phyloP scores from a whole-genome alignment of 2,797 vertebrate genomes.

The Paedocypris micromegethes region DNA sequence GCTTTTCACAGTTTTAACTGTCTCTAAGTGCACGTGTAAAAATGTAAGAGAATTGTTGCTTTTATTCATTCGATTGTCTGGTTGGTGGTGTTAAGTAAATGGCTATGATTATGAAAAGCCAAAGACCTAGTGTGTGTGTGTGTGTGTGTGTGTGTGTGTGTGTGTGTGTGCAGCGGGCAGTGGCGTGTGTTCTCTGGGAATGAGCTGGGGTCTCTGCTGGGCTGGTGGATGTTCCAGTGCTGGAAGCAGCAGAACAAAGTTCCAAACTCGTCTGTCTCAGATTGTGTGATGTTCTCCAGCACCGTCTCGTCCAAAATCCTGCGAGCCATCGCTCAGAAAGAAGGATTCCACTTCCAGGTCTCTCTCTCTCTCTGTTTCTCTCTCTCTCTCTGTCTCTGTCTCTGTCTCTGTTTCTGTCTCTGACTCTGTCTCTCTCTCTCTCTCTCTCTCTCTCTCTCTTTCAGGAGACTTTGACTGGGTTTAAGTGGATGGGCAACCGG shows the following conservation, averaged over 20 bases:
- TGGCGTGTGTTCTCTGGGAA: conserved; percentile 96
- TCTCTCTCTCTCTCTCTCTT: background rate
- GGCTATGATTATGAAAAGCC: no score
- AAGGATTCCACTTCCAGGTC: conserved; percentile 98
- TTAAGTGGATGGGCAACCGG: conserved; percentile 99
- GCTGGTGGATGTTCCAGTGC: conserved; percentile 93
- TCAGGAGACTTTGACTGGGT: conserved; percentile 95
- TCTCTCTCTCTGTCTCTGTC: no score
- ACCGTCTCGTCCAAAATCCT: conserved; percentile 98
- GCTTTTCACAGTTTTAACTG: no score
- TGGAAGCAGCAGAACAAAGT: conserved; percentile 81
- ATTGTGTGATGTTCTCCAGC: conserved; percentile 90
- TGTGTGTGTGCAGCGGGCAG: conserved; percentile 69
- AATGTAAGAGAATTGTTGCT: no score
- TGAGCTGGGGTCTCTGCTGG: conserved; percentile 87
- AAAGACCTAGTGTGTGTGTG: background rate
- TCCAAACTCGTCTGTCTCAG: conserved; percentile 66
- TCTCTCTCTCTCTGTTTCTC: background rate
- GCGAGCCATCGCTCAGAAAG: conserved; percentile 88
- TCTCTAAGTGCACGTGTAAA: no score
- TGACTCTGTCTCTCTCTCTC: no score
- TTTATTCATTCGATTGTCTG: no score
- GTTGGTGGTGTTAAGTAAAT: no score
- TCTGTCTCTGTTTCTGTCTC: no score
- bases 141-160: background rate